Conservation (phyloP, 1,140 invertebrate genomes). For the Drosophila kanapiae region DNA sequence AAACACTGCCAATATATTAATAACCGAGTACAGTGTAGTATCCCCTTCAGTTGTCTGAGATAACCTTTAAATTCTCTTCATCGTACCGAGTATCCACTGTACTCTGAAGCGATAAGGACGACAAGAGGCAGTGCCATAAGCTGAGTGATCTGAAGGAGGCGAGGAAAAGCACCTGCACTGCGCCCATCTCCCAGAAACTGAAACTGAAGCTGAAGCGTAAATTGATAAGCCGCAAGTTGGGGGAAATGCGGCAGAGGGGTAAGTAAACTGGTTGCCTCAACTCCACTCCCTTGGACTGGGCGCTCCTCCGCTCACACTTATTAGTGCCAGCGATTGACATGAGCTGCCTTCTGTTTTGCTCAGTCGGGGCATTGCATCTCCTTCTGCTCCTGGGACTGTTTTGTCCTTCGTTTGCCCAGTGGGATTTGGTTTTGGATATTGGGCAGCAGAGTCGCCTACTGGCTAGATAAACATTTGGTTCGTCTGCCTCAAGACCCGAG, state of each 20-base stretch:
- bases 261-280: slow-evolving; percentile 44
- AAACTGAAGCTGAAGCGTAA: slow-evolving; percentile 63
- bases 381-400: slow-evolving; percentile 7
- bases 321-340: slow-evolving; percentile 71
- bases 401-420: slow-evolving; percentile 36
- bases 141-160: slow-evolving; percentile 7
- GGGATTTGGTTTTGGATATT: slow-evolving; percentile 28
- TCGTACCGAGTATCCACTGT: not conserved
- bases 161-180: slow-evolving; percentile 37
- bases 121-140: not conserved
- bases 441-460: slow-evolving; percentile 15
- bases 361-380: slow-evolving; percentile 3
- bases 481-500: slow-evolving; percentile 14
- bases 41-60: not conserved
- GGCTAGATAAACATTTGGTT: slow-evolving; percentile 63
- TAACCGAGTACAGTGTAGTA: slow-evolving; percentile 8
- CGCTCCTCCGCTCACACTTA: slow-evolving; percentile 51
- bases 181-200: slow-evolving; percentile 10
- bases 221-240: slow-evolving; percentile 72
- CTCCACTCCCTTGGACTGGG: not conserved
- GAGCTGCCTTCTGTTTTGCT: slow-evolving; percentile 55
- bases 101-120: slow-evolving; percentile 4
- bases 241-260: slow-evolving; percentile 6
- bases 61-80: not conserved
- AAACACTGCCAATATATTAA: slow-evolving; percentile 18